These are phyloP conservation scores for Eupeodes luniger DNA, from an alignment of 2,888 invertebrate species.

Conservation along the genomic window DNA sequence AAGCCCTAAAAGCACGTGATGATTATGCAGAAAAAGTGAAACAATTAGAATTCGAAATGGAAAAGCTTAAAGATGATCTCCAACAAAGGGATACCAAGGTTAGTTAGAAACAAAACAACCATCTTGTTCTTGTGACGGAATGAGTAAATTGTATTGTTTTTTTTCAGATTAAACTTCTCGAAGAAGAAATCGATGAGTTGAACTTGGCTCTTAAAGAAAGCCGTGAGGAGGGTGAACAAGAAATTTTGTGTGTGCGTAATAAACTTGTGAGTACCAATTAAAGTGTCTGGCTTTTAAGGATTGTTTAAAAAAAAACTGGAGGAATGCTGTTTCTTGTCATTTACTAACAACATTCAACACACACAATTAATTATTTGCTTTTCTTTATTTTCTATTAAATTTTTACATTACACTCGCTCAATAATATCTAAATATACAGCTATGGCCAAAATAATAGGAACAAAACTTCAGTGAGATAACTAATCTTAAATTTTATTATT, in stretches of 20 bases:
- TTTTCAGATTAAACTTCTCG: slow-evolving; percentile 86
- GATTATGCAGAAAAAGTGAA: slow-evolving; percentile 87
- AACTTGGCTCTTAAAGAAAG: slow-evolving; percentile 87
- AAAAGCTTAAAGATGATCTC: slow-evolving; percentile 81
- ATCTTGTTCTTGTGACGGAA: not conserved
- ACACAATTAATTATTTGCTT: slow-evolving; percentile 45
- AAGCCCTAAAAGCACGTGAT: slow-evolving; percentile 89
- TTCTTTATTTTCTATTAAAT: slow-evolving; percentile 5
- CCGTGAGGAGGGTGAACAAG: slow-evolving; percentile 85
- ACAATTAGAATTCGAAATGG: slow-evolving; percentile 82
- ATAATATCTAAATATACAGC: not conserved
- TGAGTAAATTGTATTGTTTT: not conserved
- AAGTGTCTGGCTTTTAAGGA: slow-evolving; percentile 73
- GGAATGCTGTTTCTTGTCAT: slow-evolving; percentile 25
- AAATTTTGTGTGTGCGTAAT: slow-evolving; percentile 85
- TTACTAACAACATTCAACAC: slow-evolving; percentile 68
- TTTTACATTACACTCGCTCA: slow-evolving; percentile 4
- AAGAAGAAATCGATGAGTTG: slow-evolving; percentile 90
- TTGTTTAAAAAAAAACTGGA: slow-evolving; percentile 43
- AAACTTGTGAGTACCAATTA: slow-evolving; percentile 86
- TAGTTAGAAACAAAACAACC: not conserved
- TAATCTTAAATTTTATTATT: too few species aligned
- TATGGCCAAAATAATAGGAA: too few species aligned
- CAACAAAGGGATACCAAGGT: slow-evolving; percentile 83
- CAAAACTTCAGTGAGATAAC: too few species aligned